These are phyloP conservation scores for Trachelipus rathkii DNA, from an alignment of 1,140 invertebrate genomes.

Conservation along the genomic window DNA sequence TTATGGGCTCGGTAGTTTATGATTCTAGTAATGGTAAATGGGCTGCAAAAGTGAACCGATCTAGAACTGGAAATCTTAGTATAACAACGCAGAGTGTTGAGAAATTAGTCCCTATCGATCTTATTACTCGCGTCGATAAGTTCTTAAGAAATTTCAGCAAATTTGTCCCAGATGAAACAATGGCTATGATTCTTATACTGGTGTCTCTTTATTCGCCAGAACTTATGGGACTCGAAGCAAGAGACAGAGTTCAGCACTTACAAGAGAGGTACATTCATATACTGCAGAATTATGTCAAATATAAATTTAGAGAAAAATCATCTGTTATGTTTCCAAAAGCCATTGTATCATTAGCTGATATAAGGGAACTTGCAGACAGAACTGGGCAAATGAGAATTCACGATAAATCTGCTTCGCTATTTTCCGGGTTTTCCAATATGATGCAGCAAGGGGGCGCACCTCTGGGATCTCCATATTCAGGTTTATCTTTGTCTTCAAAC, in stretches of 20 bases:
- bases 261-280: slow-evolving; percentile 43
- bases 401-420: background rate
- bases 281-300: slow-evolving; percentile 36
- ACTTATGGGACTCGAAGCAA: slow-evolving; percentile 39
- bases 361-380: slow-evolving; percentile 38
- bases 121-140: slow-evolving; percentile 36
- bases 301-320: slow-evolving; percentile 41
- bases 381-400: background rate
- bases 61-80: slow-evolving; percentile 31
- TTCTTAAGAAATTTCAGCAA: slow-evolving; percentile 42
- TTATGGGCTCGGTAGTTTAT: slow-evolving; percentile 44
- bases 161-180: slow-evolving; percentile 44
- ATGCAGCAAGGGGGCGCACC: background rate
- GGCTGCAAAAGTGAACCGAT: slow-evolving; percentile 22
- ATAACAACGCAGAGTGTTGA: slow-evolving; percentile 33
- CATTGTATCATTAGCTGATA: slow-evolving; percentile 43
- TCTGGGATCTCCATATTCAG: background rate
- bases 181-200: slow-evolving; percentile 44
- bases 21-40: slow-evolving; percentile 36
- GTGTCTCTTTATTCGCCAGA: slow-evolving; percentile 44
- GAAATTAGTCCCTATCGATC: slow-evolving; percentile 36
- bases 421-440: background rate
- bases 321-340: slow-evolving; percentile 43
- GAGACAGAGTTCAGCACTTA: slow-evolving; percentile 38
- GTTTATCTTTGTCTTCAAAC: background rate